These are phyloP conservation scores for Sturmia bella DNA, from an alignment of 2,888 invertebrate genomes.

Conservation along the genomic window DNA sequence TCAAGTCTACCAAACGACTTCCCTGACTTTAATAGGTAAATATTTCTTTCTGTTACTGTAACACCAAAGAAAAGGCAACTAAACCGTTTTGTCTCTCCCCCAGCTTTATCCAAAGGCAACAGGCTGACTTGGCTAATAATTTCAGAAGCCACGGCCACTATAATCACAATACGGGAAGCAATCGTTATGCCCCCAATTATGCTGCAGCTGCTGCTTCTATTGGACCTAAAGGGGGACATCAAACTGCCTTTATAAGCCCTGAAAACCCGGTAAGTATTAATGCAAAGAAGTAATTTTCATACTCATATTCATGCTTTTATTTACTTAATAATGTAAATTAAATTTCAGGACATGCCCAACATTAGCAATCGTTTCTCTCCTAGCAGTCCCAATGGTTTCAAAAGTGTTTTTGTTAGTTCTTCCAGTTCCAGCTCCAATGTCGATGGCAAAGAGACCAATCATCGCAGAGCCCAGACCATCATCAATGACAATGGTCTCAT, in stretches of 20 bases:
- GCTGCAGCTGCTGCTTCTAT: conserved; percentile 84
- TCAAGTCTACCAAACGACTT: conserved; percentile 73
- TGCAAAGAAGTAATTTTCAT: no score
- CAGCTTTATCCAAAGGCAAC: conserved; percentile 71
- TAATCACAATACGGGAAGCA: conserved; percentile 60
- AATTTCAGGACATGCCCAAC: conserved; percentile 76
- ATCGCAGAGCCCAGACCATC: conserved; percentile 85
- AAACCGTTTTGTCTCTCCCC: not conserved
- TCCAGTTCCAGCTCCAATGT: conserved; percentile 84
- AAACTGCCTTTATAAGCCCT: conserved; percentile 85
- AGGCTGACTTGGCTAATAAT: conserved; percentile 76
- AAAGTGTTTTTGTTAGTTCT: conserved; percentile 86
- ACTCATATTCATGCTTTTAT: not conserved
- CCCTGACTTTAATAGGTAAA: conserved; percentile 76
- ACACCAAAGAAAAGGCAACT: not conserved
- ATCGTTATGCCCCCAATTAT: conserved; percentile 79
- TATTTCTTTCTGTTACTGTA: conserved; percentile 70
- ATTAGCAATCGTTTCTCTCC: conserved; percentile 76
- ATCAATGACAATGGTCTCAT: conserved; percentile 89
- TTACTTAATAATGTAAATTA: not conserved
- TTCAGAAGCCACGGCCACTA: conserved; percentile 72
- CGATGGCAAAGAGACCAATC: conserved; percentile 84
- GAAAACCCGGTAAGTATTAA: conserved; percentile 84
- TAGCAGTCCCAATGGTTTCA: conserved; percentile 78
- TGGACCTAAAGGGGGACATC: conserved; percentile 83